Evolutionary conservation across 2,113 vertebrate genomes (phyloP).

Genomic region (Tupaia chinensis): DNA sequence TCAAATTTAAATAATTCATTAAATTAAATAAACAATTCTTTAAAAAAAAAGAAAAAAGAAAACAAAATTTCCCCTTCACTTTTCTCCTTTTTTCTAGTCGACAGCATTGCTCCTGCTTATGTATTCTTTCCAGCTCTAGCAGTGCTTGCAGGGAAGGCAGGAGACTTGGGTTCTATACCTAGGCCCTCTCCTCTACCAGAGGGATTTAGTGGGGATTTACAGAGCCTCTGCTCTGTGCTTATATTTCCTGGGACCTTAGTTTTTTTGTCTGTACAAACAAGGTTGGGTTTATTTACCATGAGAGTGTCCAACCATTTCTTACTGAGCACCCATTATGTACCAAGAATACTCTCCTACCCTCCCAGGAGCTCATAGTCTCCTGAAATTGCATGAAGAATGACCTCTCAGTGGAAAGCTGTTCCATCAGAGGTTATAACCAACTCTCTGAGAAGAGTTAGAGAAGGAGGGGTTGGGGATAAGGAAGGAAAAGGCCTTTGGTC

Average conservation of each 20-base stretch:
- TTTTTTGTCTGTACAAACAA: slow-evolving; percentile 6
- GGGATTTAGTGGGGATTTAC: neutral
- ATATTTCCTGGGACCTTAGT: neutral
- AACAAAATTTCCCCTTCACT: neutral
- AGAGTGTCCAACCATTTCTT: neutral
- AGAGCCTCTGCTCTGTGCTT: neutral
- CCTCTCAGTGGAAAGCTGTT: too few species aligned
- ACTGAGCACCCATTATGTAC: neutral
- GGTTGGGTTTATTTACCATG: neutral
- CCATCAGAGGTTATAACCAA: too few species aligned
- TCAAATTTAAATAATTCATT: too few species aligned
- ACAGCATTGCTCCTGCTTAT: neutral
- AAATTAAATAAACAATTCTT: too few species aligned
- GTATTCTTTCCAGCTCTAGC: neutral
- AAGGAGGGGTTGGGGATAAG: too few species aligned
- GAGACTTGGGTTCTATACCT: neutral
- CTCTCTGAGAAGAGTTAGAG: too few species aligned
- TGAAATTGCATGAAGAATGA: neutral
- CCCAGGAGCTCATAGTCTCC: neutral
- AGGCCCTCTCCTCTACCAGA: neutral
- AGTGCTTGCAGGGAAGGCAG: neutral
- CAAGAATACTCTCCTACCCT: neutral
- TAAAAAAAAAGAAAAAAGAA: too few species aligned
- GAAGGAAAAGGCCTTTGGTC: too few species aligned
- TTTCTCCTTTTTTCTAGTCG: neutral